phyloP scores from a whole-genome alignment of 2,888 invertebrate species.

The Diaphora mendica region DNA sequence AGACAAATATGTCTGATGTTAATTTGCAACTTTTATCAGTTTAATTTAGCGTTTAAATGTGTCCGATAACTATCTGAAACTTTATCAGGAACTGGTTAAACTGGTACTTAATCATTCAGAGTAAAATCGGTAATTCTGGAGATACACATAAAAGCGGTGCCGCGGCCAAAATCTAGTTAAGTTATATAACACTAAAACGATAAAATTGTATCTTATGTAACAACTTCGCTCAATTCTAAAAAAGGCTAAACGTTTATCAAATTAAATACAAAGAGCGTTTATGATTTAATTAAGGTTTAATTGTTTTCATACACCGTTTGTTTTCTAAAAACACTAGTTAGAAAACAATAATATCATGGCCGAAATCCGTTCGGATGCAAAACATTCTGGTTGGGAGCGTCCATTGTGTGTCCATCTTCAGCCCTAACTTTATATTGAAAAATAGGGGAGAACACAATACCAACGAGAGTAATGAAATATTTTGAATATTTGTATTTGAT shows the following conservation, averaged over 20 bases:
- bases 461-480: constrained; percentile 77
- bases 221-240: no score
- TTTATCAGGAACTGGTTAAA: no score
- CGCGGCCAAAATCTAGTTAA: no score
- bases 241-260: background rate
- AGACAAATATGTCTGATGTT: no score
- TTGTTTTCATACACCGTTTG: constrained; percentile 13
- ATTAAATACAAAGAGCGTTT: background rate
- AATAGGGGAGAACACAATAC: constrained; percentile 69
- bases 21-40: no score
- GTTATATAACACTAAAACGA: no score
- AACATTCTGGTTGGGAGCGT: constrained; percentile 33
- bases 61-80: no score
- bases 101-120: background rate
- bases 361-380: constrained; percentile 36
- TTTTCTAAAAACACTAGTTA: constrained; percentile 6
- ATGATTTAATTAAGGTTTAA: background rate
- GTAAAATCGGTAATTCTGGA: background rate
- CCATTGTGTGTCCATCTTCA: constrained; percentile 44
- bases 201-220: no score
- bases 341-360: constrained; percentile 26
- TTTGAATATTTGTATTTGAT: constrained; percentile 81
- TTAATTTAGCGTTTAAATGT: no score
- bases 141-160: no score
- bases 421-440: constrained; percentile 60